These are phyloP conservation scores for Heliconius nattereri DNA, from an alignment of 1,140 invertebrate species.

Conservation along the genomic window DNA sequence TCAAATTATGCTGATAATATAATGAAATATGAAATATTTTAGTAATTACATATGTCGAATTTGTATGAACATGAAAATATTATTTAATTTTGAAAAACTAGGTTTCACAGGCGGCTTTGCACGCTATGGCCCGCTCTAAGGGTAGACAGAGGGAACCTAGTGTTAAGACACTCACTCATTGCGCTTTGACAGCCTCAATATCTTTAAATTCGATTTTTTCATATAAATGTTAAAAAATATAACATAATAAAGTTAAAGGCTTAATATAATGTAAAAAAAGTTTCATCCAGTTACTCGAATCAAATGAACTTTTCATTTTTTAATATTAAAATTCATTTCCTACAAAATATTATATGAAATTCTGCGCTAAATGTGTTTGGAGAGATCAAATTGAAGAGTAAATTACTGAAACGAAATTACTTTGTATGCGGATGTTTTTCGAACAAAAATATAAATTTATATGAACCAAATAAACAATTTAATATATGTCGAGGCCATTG, in stretches of 20 bases:
- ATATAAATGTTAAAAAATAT: too few relatives aligned
- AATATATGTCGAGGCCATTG: too few relatives aligned
- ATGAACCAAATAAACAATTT: neutral
- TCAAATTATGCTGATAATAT: neutral
- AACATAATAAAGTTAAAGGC: too few relatives aligned
- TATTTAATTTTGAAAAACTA: neutral
- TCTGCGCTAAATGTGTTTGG: neutral
- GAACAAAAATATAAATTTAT: neutral
- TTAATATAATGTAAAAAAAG: too few relatives aligned
- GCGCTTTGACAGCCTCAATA: too few relatives aligned
- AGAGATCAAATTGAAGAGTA: constrained; percentile 4
- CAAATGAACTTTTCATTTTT: neutral
- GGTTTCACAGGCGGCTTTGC: neutral
- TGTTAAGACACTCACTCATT: neutral
- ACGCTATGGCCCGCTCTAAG: neutral
- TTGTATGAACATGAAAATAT: neutral
- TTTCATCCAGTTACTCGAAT: too few relatives aligned
- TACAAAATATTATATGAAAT: neutral
- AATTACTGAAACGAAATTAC: constrained; percentile 9
- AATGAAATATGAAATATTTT: constrained; percentile 19
- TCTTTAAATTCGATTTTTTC: too few relatives aligned
- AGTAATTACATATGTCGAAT: neutral
- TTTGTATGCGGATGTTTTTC: neutral
- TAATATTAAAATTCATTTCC: neutral
- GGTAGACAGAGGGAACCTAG: neutral